Conservation (phyloP, 2,113 vertebrate species). For the Bubo bubo region DNA sequence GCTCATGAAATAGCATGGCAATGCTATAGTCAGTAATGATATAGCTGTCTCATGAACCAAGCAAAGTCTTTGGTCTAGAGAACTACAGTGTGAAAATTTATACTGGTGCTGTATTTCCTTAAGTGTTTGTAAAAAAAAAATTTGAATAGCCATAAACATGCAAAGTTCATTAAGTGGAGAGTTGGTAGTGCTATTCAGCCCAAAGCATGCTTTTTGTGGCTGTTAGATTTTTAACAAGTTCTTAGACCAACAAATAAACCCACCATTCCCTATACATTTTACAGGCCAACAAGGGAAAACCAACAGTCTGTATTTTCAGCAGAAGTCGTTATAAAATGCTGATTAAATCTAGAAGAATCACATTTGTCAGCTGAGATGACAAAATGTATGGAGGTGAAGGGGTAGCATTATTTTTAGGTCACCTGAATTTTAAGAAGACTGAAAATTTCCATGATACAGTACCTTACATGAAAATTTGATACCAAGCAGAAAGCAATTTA, state of each 20-base stretch:
- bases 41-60: background rate
- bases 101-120: background rate
- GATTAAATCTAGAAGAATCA: background rate
- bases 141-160: background rate
- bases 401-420: conserved; percentile 26
- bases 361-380: background rate
- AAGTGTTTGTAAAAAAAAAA: background rate
- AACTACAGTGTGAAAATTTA: background rate
- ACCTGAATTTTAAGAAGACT: conserved; percentile 18
- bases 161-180: background rate
- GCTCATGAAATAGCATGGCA: background rate
- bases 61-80: background rate
- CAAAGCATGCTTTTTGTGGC: background rate
- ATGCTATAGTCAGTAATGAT: background rate
- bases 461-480: conserved; percentile 26
- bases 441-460: conserved; percentile 9
- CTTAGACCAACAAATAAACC: background rate
- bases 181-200: rapidly evolving
- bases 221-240: background rate
- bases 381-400: background rate
- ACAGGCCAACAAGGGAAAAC: background rate
- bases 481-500: conserved; percentile 60
- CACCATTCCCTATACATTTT: background rate
- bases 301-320: background rate
- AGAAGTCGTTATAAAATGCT: background rate